phyloP scores from a whole-genome alignment of 2,888 invertebrate species.

The Xestia rhomboidea region DNA sequence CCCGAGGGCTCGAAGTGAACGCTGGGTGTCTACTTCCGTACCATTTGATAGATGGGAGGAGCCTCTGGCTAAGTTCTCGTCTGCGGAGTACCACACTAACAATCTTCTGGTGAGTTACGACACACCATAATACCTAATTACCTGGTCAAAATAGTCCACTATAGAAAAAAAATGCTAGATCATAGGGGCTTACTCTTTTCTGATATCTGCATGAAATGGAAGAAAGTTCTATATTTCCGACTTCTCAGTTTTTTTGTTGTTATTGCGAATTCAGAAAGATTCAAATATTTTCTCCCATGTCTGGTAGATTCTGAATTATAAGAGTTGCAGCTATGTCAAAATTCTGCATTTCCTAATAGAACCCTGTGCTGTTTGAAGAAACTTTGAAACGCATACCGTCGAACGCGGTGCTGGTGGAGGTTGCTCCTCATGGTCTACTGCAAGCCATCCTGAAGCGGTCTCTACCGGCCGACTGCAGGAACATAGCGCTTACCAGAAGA shows the following conservation, averaged over 20 bases:
- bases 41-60: slow-evolving; percentile 83
- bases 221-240: no score
- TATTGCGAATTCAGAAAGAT: no score
- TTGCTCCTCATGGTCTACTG: slow-evolving; percentile 97
- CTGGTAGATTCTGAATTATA: not conserved
- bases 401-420: slow-evolving; percentile 95
- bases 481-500: slow-evolving; percentile 94
- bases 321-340: not conserved
- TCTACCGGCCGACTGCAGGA: slow-evolving; percentile 91
- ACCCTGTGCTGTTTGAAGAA: slow-evolving; percentile 95
- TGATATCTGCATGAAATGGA: no score
- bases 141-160: no score
- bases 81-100: slow-evolving; percentile 61
- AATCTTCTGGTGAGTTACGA: slow-evolving; percentile 35
- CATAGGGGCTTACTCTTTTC: no score
- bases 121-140: no score
- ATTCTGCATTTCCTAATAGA: slow-evolving; percentile 66
- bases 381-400: slow-evolving; percentile 93
- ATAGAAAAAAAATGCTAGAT: no score
- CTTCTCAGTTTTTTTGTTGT: no score
- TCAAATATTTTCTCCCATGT: no score
- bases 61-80: slow-evolving; percentile 48
- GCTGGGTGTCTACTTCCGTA: slow-evolving; percentile 96
- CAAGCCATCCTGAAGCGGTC: slow-evolving; percentile 96
- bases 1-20: slow-evolving; percentile 92